Conservation (phyloP, 1,140 invertebrate species). For the Centruroides vittatus region DNA sequence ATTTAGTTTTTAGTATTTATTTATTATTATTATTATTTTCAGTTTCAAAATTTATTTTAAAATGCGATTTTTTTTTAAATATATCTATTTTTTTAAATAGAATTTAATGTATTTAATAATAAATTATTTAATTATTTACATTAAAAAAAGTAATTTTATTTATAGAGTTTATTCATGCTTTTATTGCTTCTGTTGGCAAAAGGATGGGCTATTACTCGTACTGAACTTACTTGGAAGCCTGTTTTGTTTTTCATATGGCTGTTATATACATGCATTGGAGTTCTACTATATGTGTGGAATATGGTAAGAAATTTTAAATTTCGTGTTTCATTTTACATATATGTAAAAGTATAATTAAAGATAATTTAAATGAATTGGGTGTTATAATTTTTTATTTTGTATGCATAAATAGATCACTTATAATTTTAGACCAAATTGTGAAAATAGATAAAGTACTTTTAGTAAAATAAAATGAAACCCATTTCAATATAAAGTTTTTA, state of each 20-base stretch:
- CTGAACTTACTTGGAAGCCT: slow-evolving; percentile 69
- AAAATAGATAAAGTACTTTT: too few relatives aligned
- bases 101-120: not conserved
- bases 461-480: too few relatives aligned
- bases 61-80: too few relatives aligned
- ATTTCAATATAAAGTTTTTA: too few relatives aligned
- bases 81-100: too few relatives aligned
- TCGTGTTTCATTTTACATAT: not conserved
- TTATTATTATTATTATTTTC: too few relatives aligned
- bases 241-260: slow-evolving; percentile 82
- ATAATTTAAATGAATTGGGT: not conserved
- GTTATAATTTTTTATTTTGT: too few relatives aligned
- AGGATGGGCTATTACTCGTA: slow-evolving; percentile 88
- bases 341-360: not conserved
- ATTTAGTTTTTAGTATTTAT: too few relatives aligned
- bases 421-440: too few relatives aligned
- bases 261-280: slow-evolving; percentile 76
- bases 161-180: slow-evolving; percentile 83
- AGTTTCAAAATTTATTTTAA: too few relatives aligned
- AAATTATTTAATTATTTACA: not conserved
- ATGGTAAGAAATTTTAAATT: slow-evolving; percentile 47
- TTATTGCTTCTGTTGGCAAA: slow-evolving; percentile 84
- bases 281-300: slow-evolving; percentile 89
- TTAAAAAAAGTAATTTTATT: slow-evolving; percentile 21
- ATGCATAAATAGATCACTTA: too few relatives aligned